Evolutionary conservation across 2,113 vertebrate species (phyloP), one percentile per base, ranked within the genome.

Genomic region (Sinocyclocheilus grahami): DNA sequence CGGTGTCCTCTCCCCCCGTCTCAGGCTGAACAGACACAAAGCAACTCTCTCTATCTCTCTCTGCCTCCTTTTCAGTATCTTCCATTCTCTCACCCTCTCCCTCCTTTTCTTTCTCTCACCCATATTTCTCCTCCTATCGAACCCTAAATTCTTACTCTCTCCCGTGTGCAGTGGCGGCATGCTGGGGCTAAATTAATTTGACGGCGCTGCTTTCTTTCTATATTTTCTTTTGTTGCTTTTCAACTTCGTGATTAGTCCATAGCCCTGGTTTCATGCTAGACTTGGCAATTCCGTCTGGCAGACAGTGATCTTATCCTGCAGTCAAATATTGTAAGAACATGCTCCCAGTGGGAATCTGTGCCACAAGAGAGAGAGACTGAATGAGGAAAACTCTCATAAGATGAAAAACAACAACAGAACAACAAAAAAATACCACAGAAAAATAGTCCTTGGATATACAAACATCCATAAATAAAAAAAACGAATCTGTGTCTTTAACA

Each of bases 221-320:
- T 89, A 39, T 88, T 55, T 87, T 53, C 86, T 82, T 82, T 82
- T 76, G 71, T 90, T 93, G 80, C 87, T 87, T 92, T 90, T 92
- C 89, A 90, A 91, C 91, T 90, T 55, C 83, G 89, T 93, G 92
- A 94, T 94, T 93, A 93, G 92, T 92, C 90, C 92, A 85, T 91
- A 90, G 90, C 90, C 90, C 33, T 2, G 87, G 93, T 90, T 93
- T 94, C 92, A 94, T 93, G 92, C 91, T 92, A 92, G 79, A 93
- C 91, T 92, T 93, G 92, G 87, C 92, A 91, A 93, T 94, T 93
- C 90, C 89, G 92, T 94, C 92, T 92, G 69, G 86, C 85, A 91
- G 92, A 91, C 92, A 90, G 90, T 83, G 55, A 90, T 90, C 88
- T 91, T 89, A 92, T 94, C 92, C 92, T 87, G 92, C 84, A 93